A percentile compares a stretch with the other conserved stretches of the same genome.
Conservation (phyloP, 2,797 vertebrate genomes). For the Acanthornis magna region DNA sequence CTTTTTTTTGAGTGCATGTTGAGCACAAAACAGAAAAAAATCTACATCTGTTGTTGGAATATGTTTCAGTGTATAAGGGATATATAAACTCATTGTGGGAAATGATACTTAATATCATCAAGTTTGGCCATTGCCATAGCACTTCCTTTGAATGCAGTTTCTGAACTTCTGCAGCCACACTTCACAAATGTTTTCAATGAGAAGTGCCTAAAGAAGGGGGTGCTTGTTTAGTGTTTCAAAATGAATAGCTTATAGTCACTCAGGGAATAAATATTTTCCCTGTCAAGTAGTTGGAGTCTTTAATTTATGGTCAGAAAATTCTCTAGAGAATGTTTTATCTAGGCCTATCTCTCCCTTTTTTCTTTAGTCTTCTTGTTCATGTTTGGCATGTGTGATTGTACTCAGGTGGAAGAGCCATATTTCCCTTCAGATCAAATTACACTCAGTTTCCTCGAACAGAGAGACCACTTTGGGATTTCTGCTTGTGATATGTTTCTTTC, state of each 20-base stretch:
- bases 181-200: background rate
- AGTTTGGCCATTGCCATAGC: background rate
- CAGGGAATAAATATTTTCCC: background rate
- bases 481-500: background rate
- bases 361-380: background rate
- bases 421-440: conserved; percentile 13
- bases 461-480: background rate
- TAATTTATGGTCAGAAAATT: background rate
- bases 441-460: background rate
- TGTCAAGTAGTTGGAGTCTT: background rate
- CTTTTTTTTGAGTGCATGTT: background rate
- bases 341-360: background rate
- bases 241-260: background rate
- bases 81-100: background rate
- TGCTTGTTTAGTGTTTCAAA: background rate
- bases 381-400: background rate
- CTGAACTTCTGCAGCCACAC: background rate
- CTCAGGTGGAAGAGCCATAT: background rate
- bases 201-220: background rate
- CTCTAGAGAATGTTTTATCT: background rate
- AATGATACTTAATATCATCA: background rate
- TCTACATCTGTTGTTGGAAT: background rate
- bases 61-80: background rate
- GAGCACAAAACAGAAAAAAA: background rate
- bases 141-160: background rate